phyloP scores from a whole-genome alignment of 2,113 vertebrate species.

The Scomber scombrus region DNA sequence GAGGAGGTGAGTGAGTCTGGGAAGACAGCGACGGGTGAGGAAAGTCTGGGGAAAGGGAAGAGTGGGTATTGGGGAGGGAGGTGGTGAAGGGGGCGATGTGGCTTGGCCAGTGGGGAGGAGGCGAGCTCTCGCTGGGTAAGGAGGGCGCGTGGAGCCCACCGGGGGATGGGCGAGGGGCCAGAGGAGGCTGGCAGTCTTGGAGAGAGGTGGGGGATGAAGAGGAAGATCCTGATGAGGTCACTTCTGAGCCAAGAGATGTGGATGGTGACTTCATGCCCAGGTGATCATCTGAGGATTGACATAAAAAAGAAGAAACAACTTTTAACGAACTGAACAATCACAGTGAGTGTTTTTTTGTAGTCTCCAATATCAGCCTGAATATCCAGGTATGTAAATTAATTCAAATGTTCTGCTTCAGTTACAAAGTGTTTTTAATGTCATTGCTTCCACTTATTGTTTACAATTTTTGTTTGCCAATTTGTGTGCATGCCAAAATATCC shows the following conservation, averaged over 20 bases:
- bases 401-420: conserved; percentile 14
- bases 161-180: conserved; percentile 85
- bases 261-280: conserved; percentile 84
- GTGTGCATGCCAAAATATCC: conserved; percentile 48
- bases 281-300: conserved; percentile 80
- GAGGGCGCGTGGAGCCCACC: conserved; percentile 87
- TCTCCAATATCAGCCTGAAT: neutral
- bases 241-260: conserved; percentile 82
- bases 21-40: conserved; percentile 85
- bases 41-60: conserved; percentile 87
- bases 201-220: conserved; percentile 83
- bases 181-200: conserved; percentile 84
- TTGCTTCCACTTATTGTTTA: conserved; percentile 46
- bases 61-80: conserved; percentile 85
- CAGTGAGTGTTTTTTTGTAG: neutral
- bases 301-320: conserved; percentile 29
- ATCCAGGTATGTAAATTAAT: conserved; percentile 26
- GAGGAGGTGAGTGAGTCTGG: conserved; percentile 83
- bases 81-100: conserved; percentile 83
- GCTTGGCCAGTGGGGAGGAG: conserved; percentile 85
- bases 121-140: conserved; percentile 85
- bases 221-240: conserved; percentile 83
- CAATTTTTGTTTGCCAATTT: conserved; percentile 38
- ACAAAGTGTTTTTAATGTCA: conserved; percentile 40
- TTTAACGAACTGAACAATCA: conserved; percentile 7